phyloP scores from a whole-genome alignment of 2,113 vertebrate species.

The Xenus cinereus region DNA sequence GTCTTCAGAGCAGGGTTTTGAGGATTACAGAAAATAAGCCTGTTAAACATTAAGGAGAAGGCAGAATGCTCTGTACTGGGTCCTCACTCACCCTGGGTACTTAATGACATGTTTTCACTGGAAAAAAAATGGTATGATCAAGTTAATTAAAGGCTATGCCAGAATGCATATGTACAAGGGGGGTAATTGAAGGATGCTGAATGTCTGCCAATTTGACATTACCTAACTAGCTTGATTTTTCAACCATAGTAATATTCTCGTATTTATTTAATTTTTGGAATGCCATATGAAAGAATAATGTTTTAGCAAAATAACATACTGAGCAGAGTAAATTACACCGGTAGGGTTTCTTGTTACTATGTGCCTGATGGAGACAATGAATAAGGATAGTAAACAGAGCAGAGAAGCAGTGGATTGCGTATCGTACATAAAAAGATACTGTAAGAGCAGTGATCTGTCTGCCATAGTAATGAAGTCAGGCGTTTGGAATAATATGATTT shows the following conservation, averaged over 20 bases:
- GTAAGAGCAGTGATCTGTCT: slow-evolving; percentile 1
- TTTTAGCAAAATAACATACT: not conserved
- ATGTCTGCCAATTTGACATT: slow-evolving; percentile 24
- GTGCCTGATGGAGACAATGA: slow-evolving; percentile 9
- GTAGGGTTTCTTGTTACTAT: not conserved
- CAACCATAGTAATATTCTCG: not conserved
- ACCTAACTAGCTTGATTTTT: slow-evolving; percentile 50
- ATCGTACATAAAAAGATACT: not conserved
- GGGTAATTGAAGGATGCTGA: slow-evolving; percentile 28
- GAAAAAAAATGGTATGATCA: not conserved
- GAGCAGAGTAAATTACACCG: not conserved
- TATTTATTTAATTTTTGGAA: slow-evolving; percentile 3
- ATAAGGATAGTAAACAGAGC: not conserved
- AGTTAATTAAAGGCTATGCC: slow-evolving; percentile 25
- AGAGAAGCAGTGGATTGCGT: not conserved
- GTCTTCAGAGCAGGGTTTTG: not conserved
- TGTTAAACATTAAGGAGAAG: slow-evolving; percentile 23
- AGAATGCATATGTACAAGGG: slow-evolving; percentile 19
- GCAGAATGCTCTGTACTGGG: not conserved
- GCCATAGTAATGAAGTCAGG: slow-evolving; percentile 23
- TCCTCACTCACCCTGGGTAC: not conserved
- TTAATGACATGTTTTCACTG: slow-evolving; percentile 44
- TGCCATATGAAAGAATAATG: slow-evolving; percentile 3
- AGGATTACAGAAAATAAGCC: slow-evolving; percentile 39
- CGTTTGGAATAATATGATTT: slow-evolving; percentile 20